Evolutionary conservation across 1,140 invertebrate genomes (phyloP), one percentile per base, ranked within the genome.

Genomic region (Drosophila kohkoa): DNA sequence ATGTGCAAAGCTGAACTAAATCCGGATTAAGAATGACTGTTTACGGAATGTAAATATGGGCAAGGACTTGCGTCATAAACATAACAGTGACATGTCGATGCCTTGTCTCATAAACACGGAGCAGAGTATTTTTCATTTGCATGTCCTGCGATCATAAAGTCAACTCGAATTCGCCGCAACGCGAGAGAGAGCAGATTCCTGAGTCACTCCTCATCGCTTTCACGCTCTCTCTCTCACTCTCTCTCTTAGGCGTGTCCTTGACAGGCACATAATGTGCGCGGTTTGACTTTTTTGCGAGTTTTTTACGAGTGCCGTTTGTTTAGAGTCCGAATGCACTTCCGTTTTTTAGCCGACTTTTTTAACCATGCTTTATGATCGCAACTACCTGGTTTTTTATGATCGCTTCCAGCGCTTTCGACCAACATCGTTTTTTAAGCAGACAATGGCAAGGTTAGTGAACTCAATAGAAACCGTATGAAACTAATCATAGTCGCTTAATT

Each of bases 1-100:
- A 89, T 85, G 69, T 81, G 66, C 77, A 76, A 72, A 75, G 70
- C 63, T 90, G 78, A 85, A 89, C 85, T 90, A 90, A 89, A 89
- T 89, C 86, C 85, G 85, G 72, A 51, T 86, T 89, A 90, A 79
- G 78, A 89, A 77, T 77, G 82, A 75, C 72, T 10, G 63, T 25
- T 35, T 30, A 52, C 28, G 63, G 13, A 10, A 76, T 71, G 20
- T 25, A 25, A 25, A 77, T 68, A 60, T 38, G 32, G 15, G 62
- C 32, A 35, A 51, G 20, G 68, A 46, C 63, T 77, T 77, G 60
- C 55, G 65, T 83, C 85, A 75, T 85, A 89, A 81, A 85, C 49
- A 45, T 6, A 6, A 30, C 49, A 25, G 20, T 25, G 3, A 85
- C 49, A 45, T 54, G 48, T 51, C 32, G 15, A 28, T 35, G 49